Conservation (phyloP, 2,888 invertebrate species). For the Athalia rosae region DNA sequence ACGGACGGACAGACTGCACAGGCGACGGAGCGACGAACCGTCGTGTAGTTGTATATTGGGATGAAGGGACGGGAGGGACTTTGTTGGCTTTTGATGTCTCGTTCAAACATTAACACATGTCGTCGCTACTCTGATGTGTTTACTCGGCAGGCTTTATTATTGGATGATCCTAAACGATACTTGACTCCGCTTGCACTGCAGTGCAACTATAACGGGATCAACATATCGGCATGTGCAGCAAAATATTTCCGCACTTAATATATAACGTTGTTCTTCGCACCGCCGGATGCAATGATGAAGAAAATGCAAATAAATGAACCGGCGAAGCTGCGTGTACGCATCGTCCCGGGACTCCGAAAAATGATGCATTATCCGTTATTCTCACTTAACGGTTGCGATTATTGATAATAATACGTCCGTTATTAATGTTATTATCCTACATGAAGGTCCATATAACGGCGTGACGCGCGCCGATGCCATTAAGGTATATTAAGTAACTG, state of each 20-base stretch:
- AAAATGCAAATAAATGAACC: too few species aligned
- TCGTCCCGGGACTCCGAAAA: too few species aligned
- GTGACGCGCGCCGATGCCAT: slow-evolving; percentile 49
- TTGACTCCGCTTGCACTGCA: slow-evolving; percentile 11
- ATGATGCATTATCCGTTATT: too few species aligned
- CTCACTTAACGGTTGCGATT: too few species aligned
- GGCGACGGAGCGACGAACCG: slow-evolving; percentile 34
- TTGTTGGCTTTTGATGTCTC: slow-evolving; percentile 71
- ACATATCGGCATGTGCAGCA: background rate
- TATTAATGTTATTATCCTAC: slow-evolving; percentile 4
- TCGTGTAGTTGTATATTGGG: background rate
- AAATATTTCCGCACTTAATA: slow-evolving; percentile 19
- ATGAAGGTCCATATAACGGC: background rate
- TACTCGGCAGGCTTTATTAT: slow-evolving; percentile 60
- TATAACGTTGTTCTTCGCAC: too few species aligned
- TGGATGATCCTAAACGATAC: slow-evolving; percentile 48
- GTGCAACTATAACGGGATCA: too few species aligned
- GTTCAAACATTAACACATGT: slow-evolving; percentile 71
- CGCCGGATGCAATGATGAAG: too few species aligned
- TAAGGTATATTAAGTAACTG: slow-evolving; percentile 57
- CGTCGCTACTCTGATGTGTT: slow-evolving; percentile 69
- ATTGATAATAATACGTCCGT: too few species aligned
- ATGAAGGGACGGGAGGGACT: slow-evolving; percentile 54
- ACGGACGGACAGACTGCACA: slow-evolving; percentile 17
- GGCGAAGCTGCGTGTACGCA: too few species aligned